phyloP scores from a whole-genome alignment of 2,888 invertebrate species.

The Autographa gamma region DNA sequence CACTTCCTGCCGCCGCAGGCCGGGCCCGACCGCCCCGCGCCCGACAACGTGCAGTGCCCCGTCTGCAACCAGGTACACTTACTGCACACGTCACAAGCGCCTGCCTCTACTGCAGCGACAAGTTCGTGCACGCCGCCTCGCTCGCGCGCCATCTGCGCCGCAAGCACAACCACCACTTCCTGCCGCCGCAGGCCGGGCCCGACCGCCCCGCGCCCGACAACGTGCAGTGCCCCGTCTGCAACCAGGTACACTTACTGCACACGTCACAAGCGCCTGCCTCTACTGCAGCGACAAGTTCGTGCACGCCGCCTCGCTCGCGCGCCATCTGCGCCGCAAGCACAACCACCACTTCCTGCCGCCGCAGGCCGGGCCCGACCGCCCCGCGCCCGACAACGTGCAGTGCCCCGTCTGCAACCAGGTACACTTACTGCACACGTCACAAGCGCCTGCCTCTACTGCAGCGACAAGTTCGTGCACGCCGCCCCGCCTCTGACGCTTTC shows the following conservation, averaged over 20 bases:
- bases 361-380: constrained; percentile 89
- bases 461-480: constrained; percentile 95
- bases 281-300: constrained; percentile 96
- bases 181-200: constrained; percentile 90
- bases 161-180: constrained; percentile 93
- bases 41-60: constrained; percentile 93
- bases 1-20: constrained; percentile 91
- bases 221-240: constrained; percentile 94
- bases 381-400: constrained; percentile 91
- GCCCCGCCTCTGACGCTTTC: constrained; percentile 85
- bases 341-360: constrained; percentile 91
- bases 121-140: constrained; percentile 95
- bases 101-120: constrained; percentile 95
- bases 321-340: constrained; percentile 95
- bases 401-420: constrained; percentile 93
- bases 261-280: constrained; percentile 92
- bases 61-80: constrained; percentile 91
- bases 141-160: constrained; percentile 95
- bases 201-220: constrained; percentile 91
- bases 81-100: constrained; percentile 90
- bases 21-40: constrained; percentile 89
- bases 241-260: constrained; percentile 83
- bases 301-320: constrained; percentile 94
- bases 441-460: constrained; percentile 94
- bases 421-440: constrained; percentile 64